Evolutionary conservation across 2,797 vertebrate genomes (phyloP).

Genomic region (Chelmon rostratus): DNA sequence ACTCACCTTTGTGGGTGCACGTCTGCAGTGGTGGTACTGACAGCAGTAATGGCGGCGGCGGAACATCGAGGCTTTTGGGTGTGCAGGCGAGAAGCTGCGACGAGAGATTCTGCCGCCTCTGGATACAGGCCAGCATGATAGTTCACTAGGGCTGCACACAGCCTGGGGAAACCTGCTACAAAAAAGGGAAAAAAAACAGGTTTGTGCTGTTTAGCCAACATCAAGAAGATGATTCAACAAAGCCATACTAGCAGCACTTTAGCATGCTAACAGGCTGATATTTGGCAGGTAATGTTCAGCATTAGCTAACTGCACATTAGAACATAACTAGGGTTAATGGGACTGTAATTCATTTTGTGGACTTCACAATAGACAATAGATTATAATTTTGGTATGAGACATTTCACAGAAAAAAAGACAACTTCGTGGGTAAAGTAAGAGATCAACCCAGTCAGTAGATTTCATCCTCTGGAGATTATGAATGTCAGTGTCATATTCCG

Average conservation of each 20-base stretch:
- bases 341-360: no score
- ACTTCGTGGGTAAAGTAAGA: no score
- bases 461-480: no score
- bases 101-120: conserved; percentile 93
- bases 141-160: conserved; percentile 72
- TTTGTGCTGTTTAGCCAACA: conserved; percentile 3
- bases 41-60: conserved; percentile 80
- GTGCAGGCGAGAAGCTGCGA: conserved; percentile 90
- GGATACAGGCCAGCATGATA: conserved; percentile 98
- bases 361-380: no score
- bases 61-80: conserved; percentile 90
- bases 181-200: conserved; percentile 1
- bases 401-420: no score
- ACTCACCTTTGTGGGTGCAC: conserved; percentile 81
- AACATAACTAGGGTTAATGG: no score
- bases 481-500: neutral
- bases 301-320: no score
- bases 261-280: no score
- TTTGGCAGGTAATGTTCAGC: no score
- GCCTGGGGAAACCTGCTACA: conserved; percentile 78
- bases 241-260: neutral
- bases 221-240: neutral
- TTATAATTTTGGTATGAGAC: no score
- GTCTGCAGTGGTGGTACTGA: conserved; percentile 78
- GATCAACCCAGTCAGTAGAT: no score